Conservation (phyloP, 2,797 vertebrate genomes). For the Micropoecilia bifurca region DNA sequence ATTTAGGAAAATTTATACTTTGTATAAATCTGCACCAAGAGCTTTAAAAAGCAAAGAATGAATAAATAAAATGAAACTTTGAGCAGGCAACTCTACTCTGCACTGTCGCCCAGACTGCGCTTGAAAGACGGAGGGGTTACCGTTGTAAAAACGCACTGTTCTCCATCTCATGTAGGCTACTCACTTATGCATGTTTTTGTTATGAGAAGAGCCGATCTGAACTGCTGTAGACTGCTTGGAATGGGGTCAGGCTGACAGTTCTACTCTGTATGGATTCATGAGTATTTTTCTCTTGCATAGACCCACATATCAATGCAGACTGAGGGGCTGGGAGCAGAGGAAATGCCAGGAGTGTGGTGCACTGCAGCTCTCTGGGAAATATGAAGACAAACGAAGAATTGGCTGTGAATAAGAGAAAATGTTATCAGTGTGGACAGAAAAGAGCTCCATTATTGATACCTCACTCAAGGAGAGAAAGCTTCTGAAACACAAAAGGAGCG, state of each 20-base stretch:
- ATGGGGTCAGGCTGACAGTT: slow-evolving; percentile 49
- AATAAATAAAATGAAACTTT: background rate
- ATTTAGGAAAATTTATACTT: background rate
- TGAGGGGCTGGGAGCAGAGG: slow-evolving; percentile 84
- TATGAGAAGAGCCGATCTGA: slow-evolving; percentile 28
- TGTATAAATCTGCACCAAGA: background rate
- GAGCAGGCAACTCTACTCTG: background rate
- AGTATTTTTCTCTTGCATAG: slow-evolving; percentile 85
- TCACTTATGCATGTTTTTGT: slow-evolving; percentile 27
- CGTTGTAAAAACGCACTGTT: slow-evolving; percentile 9
- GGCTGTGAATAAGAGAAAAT: slow-evolving; percentile 79
- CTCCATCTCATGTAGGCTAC: slow-evolving; percentile 6
- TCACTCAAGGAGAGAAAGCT: slow-evolving; percentile 69
- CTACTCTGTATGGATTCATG: slow-evolving; percentile 78
- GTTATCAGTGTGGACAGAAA: slow-evolving; percentile 78
- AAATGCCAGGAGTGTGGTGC: slow-evolving; percentile 80
- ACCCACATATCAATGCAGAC: slow-evolving; percentile 85
- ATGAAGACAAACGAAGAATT: slow-evolving; percentile 85
- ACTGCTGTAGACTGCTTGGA: slow-evolving; percentile 32
- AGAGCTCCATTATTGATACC: slow-evolving; percentile 73
- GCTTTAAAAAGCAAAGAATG: slow-evolving; percentile 7
- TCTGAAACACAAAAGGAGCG: slow-evolving; percentile 61
- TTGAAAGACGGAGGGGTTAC: slow-evolving; percentile 18
- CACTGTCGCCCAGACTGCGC: background rate
- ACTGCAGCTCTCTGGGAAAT: slow-evolving; percentile 76